A percentile compares a stretch with the other conserved stretches of the same genome.
These are phyloP conservation scores for Archocentrus centrarchus DNA, from an alignment of 2,113 vertebrate genomes.

Conservation along the genomic window DNA sequence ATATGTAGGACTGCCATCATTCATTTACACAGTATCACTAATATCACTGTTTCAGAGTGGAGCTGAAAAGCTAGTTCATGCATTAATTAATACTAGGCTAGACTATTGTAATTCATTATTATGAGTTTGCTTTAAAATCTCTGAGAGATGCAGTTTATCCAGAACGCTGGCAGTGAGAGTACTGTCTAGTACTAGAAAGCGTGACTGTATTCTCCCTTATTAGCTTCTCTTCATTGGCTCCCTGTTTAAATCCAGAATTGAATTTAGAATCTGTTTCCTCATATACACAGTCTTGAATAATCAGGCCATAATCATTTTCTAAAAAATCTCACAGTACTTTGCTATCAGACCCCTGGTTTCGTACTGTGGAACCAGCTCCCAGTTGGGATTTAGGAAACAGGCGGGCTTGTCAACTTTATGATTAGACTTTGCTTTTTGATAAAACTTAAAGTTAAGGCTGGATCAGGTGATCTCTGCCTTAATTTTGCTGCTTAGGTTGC, in stretches of 20 bases:
- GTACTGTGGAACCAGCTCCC: background rate
- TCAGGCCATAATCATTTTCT: background rate
- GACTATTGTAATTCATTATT: background rate
- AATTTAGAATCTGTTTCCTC: background rate
- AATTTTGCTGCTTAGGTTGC: too few species aligned
- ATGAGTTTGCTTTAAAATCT: background rate
- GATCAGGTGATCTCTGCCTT: too few species aligned
- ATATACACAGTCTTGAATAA: background rate
- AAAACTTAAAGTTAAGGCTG: too few species aligned
- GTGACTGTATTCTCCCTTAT: background rate
- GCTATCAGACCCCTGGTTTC: background rate
- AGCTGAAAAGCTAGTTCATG: background rate
- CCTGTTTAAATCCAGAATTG: background rate
- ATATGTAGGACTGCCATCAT: too few species aligned
- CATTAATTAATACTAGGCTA: background rate
- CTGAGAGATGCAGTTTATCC: background rate
- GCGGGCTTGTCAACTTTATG: too few species aligned
- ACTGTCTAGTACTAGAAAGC: too few species aligned
- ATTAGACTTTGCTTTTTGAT: too few species aligned
- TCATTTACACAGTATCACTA: too few species aligned
- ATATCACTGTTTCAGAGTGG: too few species aligned
- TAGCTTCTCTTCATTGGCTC: background rate
- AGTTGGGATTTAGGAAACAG: background rate
- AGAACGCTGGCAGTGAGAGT: background rate
- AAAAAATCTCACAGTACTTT: background rate